Percentiles rank a stretch among this genome's conserved stretches.
These are phyloP conservation scores for Eriosoma lanigerum DNA, from an alignment of 1,140 invertebrate genomes.

Conservation along the genomic window DNA sequence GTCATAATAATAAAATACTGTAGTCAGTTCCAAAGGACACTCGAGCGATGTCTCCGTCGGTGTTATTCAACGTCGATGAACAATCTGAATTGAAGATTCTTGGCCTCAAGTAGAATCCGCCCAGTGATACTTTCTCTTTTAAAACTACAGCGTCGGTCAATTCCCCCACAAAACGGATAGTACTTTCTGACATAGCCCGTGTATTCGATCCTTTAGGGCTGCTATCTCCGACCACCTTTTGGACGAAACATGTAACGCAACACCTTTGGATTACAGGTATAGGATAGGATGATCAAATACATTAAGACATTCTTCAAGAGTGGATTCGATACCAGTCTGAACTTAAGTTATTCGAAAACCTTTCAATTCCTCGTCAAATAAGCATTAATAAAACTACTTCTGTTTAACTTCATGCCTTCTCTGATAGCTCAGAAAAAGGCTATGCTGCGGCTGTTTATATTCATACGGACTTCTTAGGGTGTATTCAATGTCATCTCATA, in stretches of 20 bases:
- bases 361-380: background rate
- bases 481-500: no score
- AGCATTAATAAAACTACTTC: background rate
- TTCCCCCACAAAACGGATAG: background rate
- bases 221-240: conserved; percentile 56
- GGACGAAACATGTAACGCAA: conserved; percentile 59
- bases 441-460: background rate
- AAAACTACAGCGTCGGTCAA: no score
- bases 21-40: background rate
- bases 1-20: conserved; percentile 19
- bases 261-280: conserved; percentile 56
- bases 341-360: background rate
- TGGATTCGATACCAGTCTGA: conserved; percentile 53
- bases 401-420: background rate
- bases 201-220: conserved; percentile 60
- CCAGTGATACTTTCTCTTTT: no score
- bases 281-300: conserved; percentile 57
- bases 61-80: background rate
- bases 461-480: no score
- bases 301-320: conserved; percentile 52
- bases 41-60: background rate
- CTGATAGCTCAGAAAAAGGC: background rate
- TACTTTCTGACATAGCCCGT: conserved; percentile 57
- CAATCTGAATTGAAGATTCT: no score
- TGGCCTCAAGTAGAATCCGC: no score